phyloP scores from a whole-genome alignment of 2,113 vertebrate genomes.

The Onychostruthus taczanowskii region DNA sequence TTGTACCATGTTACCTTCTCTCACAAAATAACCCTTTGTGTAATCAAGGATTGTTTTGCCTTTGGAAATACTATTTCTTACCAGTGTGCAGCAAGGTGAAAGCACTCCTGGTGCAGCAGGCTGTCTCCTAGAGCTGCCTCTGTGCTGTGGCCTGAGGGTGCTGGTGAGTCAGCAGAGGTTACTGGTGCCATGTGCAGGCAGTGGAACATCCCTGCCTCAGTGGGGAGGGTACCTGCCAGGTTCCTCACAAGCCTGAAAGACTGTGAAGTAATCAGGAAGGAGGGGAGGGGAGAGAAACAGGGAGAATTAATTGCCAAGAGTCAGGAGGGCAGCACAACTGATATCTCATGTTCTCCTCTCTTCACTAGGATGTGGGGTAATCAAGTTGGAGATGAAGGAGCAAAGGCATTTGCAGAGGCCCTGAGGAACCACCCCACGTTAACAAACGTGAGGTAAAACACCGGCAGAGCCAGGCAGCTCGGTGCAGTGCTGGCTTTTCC shows the following conservation, averaged over 20 bases:
- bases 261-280: neutral
- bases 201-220: neutral
- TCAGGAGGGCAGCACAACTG: neutral
- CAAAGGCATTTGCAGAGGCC: constrained; percentile 87
- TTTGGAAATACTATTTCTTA: neutral
- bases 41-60: neutral
- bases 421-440: constrained; percentile 84
- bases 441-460: constrained; percentile 84
- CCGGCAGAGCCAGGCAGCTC: neutral
- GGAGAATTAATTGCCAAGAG: neutral
- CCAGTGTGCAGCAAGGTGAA: neutral
- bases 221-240: neutral
- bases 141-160: neutral
- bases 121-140: neutral
- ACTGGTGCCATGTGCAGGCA: neutral
- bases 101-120: neutral
- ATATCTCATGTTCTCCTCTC: neutral
- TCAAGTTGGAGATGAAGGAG: constrained; percentile 87
- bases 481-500: neutral
- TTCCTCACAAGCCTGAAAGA: neutral
- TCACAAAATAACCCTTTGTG: neutral
- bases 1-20: neutral
- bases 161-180: neutral
- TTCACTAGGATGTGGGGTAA: constrained; percentile 94
- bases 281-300: neutral